Percentiles rank a stretch among this genome's conserved stretches.
These are phyloP conservation scores for Heliconius melpomene DNA, from an alignment of 1,140 invertebrate species.

Conservation along the genomic window DNA sequence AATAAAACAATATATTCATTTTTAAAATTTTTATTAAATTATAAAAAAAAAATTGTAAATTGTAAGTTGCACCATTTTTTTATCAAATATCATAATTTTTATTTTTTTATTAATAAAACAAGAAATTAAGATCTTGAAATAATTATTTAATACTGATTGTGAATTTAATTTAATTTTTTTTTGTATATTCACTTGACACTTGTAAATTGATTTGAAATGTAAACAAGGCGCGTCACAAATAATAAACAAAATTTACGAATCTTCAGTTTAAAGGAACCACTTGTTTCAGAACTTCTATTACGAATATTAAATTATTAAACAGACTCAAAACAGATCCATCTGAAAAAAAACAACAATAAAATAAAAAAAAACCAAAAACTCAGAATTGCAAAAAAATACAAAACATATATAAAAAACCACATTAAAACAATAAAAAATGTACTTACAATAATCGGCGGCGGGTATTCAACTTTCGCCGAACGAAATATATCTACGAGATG, in stretches of 20 bases:
- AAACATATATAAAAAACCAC: not conserved
- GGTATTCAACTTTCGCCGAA: conserved; percentile 80
- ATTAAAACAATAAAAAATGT: conserved; percentile 50
- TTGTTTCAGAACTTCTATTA: conserved; percentile 2
- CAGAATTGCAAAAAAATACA: conserved; percentile 43
- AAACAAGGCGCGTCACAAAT: conserved; percentile 43
- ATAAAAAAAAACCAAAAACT: conserved; percentile 52
- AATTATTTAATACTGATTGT: too few relatives aligned
- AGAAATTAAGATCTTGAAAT: too few relatives aligned
- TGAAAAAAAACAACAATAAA: conserved; percentile 41
- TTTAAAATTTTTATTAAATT: too few relatives aligned
- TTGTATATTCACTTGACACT: not conserved
- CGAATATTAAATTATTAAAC: not conserved
- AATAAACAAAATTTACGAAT: conserved; percentile 49
- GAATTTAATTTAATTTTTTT: not conserved
- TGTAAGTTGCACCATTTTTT: too few relatives aligned
- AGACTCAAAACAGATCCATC: conserved; percentile 18
- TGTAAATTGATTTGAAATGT: conserved; percentile 26
- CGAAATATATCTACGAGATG: conserved; percentile 82
- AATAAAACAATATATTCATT: not conserved
- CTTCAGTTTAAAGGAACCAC: conserved; percentile 7
- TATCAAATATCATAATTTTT: too few relatives aligned
- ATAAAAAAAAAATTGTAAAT: too few relatives aligned
- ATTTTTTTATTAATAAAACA: too few relatives aligned
- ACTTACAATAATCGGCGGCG: conserved; percentile 81